These are phyloP conservation scores for Pyrrhosoma nymphula DNA, from an alignment of 2,888 invertebrate genomes.

Conservation along the genomic window DNA sequence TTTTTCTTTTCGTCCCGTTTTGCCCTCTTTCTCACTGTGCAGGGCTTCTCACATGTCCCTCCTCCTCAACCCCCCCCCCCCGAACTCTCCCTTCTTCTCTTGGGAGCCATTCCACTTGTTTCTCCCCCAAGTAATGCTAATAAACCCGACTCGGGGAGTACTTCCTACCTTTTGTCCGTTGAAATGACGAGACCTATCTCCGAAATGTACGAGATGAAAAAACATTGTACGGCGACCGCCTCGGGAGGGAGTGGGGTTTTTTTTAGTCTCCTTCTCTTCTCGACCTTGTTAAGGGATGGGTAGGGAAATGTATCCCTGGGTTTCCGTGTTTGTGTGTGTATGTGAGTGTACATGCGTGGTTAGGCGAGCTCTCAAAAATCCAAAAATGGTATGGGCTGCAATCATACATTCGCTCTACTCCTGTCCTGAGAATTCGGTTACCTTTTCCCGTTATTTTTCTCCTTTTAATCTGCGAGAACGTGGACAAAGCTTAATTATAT, in stretches of 20 bases:
- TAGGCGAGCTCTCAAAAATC: too few relatives aligned
- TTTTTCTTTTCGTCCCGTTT: not conserved
- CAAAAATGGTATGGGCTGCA: not conserved
- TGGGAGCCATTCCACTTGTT: not conserved
- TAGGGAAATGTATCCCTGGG: not conserved
- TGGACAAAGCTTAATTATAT: not conserved
- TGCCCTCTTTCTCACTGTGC: not conserved
- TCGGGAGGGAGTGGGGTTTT: too few relatives aligned
- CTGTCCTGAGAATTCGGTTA: not conserved
- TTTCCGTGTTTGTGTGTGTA: not conserved
- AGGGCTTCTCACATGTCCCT: too few relatives aligned
- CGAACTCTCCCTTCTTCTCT: not conserved
- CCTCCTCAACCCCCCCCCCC: not conserved
- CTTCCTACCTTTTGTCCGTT: conserved; percentile 35
- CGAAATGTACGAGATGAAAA: conserved; percentile 1
- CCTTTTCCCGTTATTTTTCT: not conserved
- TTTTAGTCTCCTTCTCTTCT: not conserved
- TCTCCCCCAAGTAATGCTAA: conserved; percentile 16
- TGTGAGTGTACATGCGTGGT: not conserved
- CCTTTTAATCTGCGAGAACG: not conserved
- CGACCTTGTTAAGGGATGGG: not conserved
- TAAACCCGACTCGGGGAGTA: not conserved
- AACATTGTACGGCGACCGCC: not conserved
- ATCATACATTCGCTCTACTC: not conserved
- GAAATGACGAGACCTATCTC: conserved; percentile 39